These are phyloP conservation scores for Bursaphelenchus okinawaensis DNA, from an alignment of 2,888 invertebrate genomes.

Conservation along the genomic window DNA sequence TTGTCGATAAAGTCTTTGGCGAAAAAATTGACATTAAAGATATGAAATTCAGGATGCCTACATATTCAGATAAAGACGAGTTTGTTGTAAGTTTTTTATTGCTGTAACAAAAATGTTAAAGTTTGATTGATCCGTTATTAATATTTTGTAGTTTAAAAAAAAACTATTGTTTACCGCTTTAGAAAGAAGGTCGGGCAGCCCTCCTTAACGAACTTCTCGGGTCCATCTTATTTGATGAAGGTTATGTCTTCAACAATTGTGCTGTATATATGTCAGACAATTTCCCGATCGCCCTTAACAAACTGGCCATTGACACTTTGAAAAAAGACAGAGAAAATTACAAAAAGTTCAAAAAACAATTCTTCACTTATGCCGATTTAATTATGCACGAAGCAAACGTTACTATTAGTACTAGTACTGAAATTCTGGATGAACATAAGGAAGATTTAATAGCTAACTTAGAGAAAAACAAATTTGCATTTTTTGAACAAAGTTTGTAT, in stretches of 20 bases:
- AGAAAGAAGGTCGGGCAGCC: not conserved
- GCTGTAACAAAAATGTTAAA: too few species aligned
- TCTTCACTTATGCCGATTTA: not conserved
- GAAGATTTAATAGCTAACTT: not conserved
- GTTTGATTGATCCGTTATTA: not conserved
- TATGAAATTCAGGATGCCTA: not conserved
- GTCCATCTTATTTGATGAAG: not conserved
- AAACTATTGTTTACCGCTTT: not conserved
- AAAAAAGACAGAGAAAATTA: not conserved
- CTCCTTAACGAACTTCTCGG: not conserved
- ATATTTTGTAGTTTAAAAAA: not conserved
- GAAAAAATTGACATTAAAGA: not conserved
- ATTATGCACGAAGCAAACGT: not conserved
- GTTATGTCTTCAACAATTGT: not conserved
- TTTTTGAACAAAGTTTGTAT: not conserved
- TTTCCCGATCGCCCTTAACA: not conserved
- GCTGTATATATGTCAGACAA: not conserved
- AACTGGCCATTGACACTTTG: not conserved
- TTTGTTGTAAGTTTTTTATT: not conserved
- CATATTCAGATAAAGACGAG: not conserved
- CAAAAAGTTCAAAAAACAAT: not conserved
- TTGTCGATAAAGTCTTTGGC: not conserved
- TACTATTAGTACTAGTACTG: not conserved
- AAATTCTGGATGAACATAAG: not conserved
- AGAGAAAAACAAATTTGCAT: not conserved